Evolutionary conservation across 2,888 invertebrate species (phyloP).

Genomic region (Drosophila pseudotakahashii): DNA sequence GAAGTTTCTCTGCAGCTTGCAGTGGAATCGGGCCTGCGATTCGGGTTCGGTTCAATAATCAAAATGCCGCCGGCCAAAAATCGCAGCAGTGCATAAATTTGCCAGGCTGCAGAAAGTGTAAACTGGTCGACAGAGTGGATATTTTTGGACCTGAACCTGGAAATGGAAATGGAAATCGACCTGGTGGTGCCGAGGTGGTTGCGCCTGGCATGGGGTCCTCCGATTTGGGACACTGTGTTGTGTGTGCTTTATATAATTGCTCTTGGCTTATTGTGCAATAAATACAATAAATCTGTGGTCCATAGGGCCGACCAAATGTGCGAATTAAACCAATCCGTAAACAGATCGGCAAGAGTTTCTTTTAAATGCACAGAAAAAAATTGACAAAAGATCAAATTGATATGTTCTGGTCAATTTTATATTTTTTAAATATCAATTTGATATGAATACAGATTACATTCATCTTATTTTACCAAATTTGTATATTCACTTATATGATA

Average conservation of each 20-base stretch:
- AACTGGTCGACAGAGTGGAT: conserved; percentile 7
- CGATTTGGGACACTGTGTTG: conserved; percentile 34
- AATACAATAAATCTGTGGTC: no score
- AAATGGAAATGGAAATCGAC: not conserved
- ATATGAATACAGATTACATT: no score
- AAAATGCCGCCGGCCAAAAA: conserved; percentile 63
- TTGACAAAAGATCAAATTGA: no score
- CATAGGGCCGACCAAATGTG: conserved; percentile 17
- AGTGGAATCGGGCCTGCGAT: conserved; percentile 15
- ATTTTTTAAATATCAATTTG: no score
- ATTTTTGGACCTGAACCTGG: not conserved
- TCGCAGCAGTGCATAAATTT: conserved; percentile 68
- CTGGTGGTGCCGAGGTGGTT: conserved; percentile 9
- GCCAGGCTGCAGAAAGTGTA: conserved; percentile 22
- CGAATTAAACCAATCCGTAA: conserved; percentile 18
- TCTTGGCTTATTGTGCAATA: conserved; percentile 29
- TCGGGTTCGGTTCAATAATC: conserved; percentile 68
- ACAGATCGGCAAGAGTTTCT: conserved; percentile 10
- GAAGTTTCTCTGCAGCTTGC: conserved; percentile 40
- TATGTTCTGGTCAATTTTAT: no score
- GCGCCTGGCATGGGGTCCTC: conserved; percentile 30
- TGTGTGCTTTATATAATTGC: conserved; percentile 35
- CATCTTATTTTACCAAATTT: no score
- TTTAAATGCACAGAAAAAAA: not conserved
- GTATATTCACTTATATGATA: no score